Evolutionary conservation across 2,888 invertebrate species (phyloP).

Genomic region (Hermaeophaga mercurialis): DNA sequence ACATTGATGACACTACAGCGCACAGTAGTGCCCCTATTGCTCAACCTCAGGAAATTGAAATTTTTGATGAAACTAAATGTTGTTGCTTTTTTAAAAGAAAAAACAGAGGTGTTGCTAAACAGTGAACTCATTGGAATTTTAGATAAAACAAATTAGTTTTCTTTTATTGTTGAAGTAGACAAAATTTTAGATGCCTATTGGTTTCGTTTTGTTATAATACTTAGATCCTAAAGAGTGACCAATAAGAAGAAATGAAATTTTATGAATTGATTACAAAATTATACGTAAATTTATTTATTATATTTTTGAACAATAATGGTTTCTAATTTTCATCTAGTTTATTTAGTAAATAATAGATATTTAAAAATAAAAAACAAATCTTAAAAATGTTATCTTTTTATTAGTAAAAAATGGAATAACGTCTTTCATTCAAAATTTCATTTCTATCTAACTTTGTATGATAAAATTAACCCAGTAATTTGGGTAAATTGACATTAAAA

Average conservation of each 20-base stretch:
- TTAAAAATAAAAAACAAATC: no score
- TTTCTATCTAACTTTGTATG: constrained; percentile 1
- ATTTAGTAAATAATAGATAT: no score
- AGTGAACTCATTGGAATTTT: constrained; percentile 41
- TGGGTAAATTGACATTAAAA: constrained; percentile 10
- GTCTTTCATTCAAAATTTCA: no score
- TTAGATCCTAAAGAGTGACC: no score
- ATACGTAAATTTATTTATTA: no score
- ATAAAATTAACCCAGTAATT: not conserved
- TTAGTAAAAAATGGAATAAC: no score
- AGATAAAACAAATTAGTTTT: constrained; percentile 21
- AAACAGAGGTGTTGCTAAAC: constrained; percentile 73
- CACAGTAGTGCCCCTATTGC: constrained; percentile 98
- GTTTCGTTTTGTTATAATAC: constrained; percentile 4
- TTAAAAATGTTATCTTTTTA: no score
- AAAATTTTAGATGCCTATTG: constrained; percentile 23
- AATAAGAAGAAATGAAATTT: not conserved
- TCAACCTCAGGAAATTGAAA: constrained; percentile 89
- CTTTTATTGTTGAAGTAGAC: constrained; percentile 26
- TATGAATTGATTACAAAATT: not conserved
- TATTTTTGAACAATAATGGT: not conserved
- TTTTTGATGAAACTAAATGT: constrained; percentile 95
- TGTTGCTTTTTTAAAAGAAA: constrained; percentile 99
- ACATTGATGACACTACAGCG: constrained; percentile 93
- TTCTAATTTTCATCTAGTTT: no score